Conservation (phyloP, 2,888 invertebrate genomes). For the Hyposoter didymator region DNA sequence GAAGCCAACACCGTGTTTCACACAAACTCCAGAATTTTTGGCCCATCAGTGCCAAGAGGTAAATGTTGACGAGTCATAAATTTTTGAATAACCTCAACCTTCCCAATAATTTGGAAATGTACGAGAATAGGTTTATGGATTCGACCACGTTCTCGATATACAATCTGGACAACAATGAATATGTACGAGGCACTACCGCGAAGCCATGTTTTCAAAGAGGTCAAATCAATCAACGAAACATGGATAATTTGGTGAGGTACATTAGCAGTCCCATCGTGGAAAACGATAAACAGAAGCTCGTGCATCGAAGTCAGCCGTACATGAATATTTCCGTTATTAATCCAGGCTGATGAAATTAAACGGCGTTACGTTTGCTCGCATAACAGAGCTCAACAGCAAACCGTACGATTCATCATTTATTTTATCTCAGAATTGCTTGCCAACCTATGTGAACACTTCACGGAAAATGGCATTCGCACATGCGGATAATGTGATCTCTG, state of each 20-base stretch:
- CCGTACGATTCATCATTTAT: constrained; percentile 1
- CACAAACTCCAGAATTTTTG: not conserved
- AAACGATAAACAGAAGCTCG: constrained; percentile 46
- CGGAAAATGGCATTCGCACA: constrained; percentile 14
- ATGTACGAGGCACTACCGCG: not conserved
- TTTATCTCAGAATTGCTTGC: constrained; percentile 10
- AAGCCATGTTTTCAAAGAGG: not conserved
- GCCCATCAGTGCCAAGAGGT: not conserved
- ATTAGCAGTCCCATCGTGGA: constrained; percentile 39
- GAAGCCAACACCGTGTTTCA: no score
- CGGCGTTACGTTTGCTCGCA: not conserved
- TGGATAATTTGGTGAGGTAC: constrained; percentile 21
- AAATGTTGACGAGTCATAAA: not conserved
- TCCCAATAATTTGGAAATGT: not conserved
- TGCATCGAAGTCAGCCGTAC: constrained; percentile 29
- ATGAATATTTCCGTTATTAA: constrained; percentile 65
- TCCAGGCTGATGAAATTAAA: constrained; percentile 57
- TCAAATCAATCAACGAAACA: constrained; percentile 20
- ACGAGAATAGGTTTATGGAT: not conserved
- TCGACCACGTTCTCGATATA: not conserved
- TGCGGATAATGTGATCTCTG: constrained; percentile 22
- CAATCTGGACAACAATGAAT: not conserved
- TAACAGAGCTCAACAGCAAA: not conserved
- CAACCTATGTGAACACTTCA: constrained; percentile 7
- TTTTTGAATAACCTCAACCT: not conserved